phyloP scores from a whole-genome alignment of 2,113 vertebrate species.

The Dasyornis broadbenti region DNA sequence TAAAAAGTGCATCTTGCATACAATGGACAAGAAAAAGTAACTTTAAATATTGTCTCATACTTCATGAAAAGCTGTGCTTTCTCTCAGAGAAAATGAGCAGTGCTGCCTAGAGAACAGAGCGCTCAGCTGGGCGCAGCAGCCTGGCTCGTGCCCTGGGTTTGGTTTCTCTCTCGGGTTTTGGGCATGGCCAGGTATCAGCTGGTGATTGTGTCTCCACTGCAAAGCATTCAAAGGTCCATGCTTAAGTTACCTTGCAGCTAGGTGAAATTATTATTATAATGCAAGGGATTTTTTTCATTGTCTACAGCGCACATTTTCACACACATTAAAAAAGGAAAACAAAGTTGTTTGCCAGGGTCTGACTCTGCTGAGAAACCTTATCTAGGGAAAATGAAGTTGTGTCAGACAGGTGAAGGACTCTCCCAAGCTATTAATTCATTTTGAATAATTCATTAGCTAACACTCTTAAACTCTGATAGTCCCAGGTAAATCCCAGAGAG shows the following conservation, averaged over 20 bases:
- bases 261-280: background rate
- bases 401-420: constrained; percentile 69
- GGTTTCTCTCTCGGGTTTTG: background rate
- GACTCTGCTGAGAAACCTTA: constrained; percentile 64
- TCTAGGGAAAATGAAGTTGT: constrained; percentile 65
- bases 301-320: background rate
- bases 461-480: constrained; percentile 32
- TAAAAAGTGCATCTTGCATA: background rate
- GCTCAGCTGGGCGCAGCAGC: background rate
- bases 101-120: background rate
- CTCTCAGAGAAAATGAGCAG: background rate
- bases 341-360: constrained; percentile 34
- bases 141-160: background rate
- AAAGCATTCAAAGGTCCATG: background rate
- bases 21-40: background rate
- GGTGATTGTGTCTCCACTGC: background rate
- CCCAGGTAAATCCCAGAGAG: constrained; percentile 42
- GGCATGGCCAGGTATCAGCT: background rate
- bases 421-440: constrained; percentile 58
- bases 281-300: background rate
- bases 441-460: constrained; percentile 74
- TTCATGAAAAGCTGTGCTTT: background rate
- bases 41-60: background rate
- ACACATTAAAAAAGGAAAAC: constrained; percentile 18
- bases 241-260: background rate